A percentile compares a stretch with the other conserved stretches of the same genome.
Evolutionary conservation across 2,797 vertebrate species (phyloP).

Genomic region (Kryptopterus vitreolus): DNA sequence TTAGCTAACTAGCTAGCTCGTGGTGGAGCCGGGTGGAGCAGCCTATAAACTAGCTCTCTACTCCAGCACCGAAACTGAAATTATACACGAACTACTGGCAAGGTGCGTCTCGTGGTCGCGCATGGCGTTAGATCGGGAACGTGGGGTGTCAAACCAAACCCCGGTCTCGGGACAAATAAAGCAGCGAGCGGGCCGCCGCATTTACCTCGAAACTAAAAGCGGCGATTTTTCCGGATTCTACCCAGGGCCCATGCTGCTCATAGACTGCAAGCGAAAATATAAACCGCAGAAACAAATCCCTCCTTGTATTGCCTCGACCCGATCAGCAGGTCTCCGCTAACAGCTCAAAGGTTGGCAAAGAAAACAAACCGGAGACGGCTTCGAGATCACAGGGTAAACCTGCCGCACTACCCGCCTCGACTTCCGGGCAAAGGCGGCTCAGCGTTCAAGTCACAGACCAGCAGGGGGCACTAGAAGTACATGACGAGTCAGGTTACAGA

Average conservation of each 20-base stretch:
- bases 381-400: slow-evolving; percentile 32
- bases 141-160: slow-evolving; percentile 49
- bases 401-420: slow-evolving; percentile 15
- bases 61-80: not conserved
- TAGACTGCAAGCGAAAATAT: not conserved
- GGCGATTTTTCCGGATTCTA: slow-evolving; percentile 66
- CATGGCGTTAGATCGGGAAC: slow-evolving; percentile 31
- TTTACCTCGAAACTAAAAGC: slow-evolving; percentile 52
- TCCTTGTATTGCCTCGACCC: slow-evolving; percentile 31
- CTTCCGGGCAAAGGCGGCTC: slow-evolving; percentile 28
- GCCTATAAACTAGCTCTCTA: not conserved
- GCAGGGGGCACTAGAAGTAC: slow-evolving; percentile 11
- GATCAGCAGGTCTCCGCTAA: slow-evolving; percentile 42
- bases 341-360: slow-evolving; percentile 60
- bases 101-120: not conserved
- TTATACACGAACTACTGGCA: not conserved
- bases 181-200: slow-evolving; percentile 64
- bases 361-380: slow-evolving; percentile 54
- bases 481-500: not conserved
- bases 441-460: not conserved
- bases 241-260: slow-evolving; percentile 70
- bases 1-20: not conserved
- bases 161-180: slow-evolving; percentile 57
- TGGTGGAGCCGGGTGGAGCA: slow-evolving; percentile 15
- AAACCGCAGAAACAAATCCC: not conserved